Conservation (phyloP, 2,888 invertebrate species). For the Amphipyra tragopoginis region DNA sequence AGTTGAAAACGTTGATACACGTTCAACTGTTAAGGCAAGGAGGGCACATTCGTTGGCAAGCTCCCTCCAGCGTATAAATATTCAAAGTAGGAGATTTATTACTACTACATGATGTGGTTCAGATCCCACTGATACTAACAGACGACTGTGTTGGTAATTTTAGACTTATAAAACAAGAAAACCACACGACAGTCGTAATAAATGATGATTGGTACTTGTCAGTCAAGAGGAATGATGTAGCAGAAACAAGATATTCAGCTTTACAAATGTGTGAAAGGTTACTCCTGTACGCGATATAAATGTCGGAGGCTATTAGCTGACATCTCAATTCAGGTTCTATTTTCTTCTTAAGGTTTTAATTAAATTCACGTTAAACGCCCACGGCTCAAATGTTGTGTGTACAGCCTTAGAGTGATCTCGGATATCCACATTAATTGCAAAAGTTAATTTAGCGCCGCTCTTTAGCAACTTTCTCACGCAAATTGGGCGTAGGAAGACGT, state of each 20-base stretch:
- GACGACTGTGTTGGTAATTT: constrained; percentile 52
- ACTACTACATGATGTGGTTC: constrained; percentile 64
- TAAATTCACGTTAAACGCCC: constrained; percentile 31
- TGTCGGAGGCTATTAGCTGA: constrained; percentile 23
- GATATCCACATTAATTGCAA: constrained; percentile 64
- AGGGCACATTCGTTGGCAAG: constrained; percentile 68
- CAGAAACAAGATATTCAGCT: constrained; percentile 46
- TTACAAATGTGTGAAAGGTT: constrained; percentile 46
- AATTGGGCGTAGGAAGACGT: constrained; percentile 74
- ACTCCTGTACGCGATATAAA: constrained; percentile 33
- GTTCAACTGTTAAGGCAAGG: constrained; percentile 63
- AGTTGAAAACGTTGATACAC: constrained; percentile 67
- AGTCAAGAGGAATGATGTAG: constrained; percentile 37
- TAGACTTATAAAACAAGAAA: constrained; percentile 50
- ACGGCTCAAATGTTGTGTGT: constrained; percentile 27
- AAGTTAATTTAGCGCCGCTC: constrained; percentile 65
- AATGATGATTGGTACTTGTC: constrained; percentile 57
- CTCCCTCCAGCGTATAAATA: constrained; percentile 64
- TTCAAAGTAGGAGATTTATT: constrained; percentile 67
- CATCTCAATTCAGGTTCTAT: not conserved
- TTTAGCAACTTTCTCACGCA: constrained; percentile 70
- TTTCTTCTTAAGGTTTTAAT: constrained; percentile 34
- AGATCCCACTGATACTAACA: constrained; percentile 52
- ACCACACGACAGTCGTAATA: constrained; percentile 48
- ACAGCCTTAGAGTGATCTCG: constrained; percentile 48